A percentile compares a stretch with the other conserved stretches of the same genome.
Conservation (phyloP, 2,888 invertebrate genomes). For the Patella caerulea region DNA sequence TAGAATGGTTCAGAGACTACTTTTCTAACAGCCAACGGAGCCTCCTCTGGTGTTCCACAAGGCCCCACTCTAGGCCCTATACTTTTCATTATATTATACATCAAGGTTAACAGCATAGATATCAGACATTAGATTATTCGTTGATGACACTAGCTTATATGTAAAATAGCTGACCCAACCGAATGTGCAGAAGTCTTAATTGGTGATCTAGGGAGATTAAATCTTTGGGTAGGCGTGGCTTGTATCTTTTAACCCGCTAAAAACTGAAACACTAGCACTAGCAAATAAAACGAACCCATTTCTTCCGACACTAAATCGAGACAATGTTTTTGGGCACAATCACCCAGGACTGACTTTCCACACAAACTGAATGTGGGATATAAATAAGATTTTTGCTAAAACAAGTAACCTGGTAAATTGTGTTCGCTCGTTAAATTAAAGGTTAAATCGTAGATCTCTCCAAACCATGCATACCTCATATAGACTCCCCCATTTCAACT, state of each 20-base stretch:
- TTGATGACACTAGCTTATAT: not conserved
- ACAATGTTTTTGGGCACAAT: not conserved
- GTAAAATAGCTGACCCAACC: not conserved
- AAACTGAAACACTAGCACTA: slow-evolving; percentile 2
- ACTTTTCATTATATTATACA: not conserved
- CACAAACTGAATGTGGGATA: not conserved
- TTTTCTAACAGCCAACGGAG: not conserved
- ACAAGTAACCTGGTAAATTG: not conserved
- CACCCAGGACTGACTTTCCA: not conserved
- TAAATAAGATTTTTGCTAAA: not conserved
- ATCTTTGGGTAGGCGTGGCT: not conserved
- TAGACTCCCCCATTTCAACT: too few relatives aligned
- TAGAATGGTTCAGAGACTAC: not conserved
- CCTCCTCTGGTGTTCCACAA: not conserved
- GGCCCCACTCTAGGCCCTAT: not conserved
- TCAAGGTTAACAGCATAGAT: not conserved
- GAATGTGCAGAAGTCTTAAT: not conserved
- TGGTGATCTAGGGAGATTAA: not conserved
- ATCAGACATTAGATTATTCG: too few relatives aligned
- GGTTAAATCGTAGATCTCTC: too few relatives aligned
- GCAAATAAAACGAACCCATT: not conserved
- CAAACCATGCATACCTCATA: too few relatives aligned
- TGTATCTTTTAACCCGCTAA: not conserved
- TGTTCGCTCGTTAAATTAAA: too few relatives aligned
- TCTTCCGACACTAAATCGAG: not conserved